Conservation (phyloP, 2,113 vertebrate species). For the Ondatra zibethicus region DNA sequence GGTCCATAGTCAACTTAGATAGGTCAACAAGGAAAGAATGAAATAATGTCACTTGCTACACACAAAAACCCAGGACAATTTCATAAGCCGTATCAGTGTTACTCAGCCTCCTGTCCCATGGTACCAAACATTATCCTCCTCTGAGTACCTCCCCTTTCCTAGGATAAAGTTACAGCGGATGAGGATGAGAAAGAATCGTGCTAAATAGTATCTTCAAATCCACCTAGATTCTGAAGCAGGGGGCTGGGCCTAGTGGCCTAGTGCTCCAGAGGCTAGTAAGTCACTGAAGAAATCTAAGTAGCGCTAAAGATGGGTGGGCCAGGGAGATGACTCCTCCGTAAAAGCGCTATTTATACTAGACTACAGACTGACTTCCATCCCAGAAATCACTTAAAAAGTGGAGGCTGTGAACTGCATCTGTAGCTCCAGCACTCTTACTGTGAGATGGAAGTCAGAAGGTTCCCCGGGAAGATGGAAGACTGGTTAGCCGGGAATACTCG, state of each 20-base stretch:
- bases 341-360: no score
- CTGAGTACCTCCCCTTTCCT: background rate
- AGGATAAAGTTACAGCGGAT: background rate
- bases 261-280: slow-evolving; percentile 27
- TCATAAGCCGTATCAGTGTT: background rate
- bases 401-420: background rate
- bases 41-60: background rate
- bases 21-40: slow-evolving; percentile 36
- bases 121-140: background rate
- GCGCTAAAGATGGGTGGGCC: background rate
- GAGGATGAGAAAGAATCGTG: background rate
- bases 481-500: background rate
- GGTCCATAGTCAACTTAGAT: slow-evolving; percentile 50
- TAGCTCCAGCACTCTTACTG: background rate
- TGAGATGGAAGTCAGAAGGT: background rate
- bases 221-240: background rate
- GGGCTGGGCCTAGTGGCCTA: background rate
- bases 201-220: slow-evolving; percentile 6
- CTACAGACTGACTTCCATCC: background rate
- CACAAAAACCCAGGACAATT: background rate
- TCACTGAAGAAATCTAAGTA: slow-evolving; percentile 40
- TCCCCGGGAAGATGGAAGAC: background rate
- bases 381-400: background rate
- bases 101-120: background rate
- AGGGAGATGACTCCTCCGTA: background rate